phyloP scores from a whole-genome alignment of 2,888 invertebrate species.

The Acrobasis suavella region DNA sequence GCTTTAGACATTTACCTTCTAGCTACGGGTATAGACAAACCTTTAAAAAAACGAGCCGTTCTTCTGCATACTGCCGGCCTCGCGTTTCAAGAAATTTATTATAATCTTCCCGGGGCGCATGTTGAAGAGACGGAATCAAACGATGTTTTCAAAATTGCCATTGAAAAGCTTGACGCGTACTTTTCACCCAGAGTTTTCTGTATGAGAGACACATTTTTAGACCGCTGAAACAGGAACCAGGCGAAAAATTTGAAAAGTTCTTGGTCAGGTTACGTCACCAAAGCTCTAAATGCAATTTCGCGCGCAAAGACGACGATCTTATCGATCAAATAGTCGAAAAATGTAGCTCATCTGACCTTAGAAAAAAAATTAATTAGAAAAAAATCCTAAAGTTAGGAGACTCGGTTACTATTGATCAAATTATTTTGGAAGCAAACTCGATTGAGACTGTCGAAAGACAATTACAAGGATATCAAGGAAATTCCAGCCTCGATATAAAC shows the following conservation, averaged over 20 bases:
- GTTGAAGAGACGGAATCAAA: not conserved
- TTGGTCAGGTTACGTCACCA: not conserved
- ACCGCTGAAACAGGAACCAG: constrained; percentile 2
- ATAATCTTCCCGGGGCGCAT: not conserved
- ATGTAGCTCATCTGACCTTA: not conserved
- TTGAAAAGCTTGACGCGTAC: constrained; percentile 5
- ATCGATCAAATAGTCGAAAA: constrained; percentile 4
- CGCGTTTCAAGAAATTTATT: not conserved
- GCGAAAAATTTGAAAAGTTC: not conserved
- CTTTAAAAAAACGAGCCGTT: not conserved
- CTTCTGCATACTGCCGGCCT: not conserved
- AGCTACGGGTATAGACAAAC: not conserved
- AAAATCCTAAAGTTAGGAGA: not conserved
- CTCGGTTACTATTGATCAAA: not conserved
- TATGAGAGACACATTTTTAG: constrained; percentile 25
- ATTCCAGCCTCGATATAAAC: not conserved
- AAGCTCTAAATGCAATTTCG: constrained; percentile 7
- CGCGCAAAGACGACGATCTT: not conserved
- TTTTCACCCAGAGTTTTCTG: constrained; percentile 9
- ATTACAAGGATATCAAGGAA: constrained; percentile 1
- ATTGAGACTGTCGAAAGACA: constrained; percentile 8
- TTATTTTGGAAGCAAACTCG: constrained; percentile 10
- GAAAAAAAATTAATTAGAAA: too few relatives aligned
- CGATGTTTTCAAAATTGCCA: constrained; percentile 5
- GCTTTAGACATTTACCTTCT: not conserved